Percentiles rank a stretch among this genome's conserved stretches.
These are phyloP conservation scores for Pseudomyrmex cubaensis DNA, from an alignment of 1,140 invertebrate species.

Conservation along the genomic window DNA sequence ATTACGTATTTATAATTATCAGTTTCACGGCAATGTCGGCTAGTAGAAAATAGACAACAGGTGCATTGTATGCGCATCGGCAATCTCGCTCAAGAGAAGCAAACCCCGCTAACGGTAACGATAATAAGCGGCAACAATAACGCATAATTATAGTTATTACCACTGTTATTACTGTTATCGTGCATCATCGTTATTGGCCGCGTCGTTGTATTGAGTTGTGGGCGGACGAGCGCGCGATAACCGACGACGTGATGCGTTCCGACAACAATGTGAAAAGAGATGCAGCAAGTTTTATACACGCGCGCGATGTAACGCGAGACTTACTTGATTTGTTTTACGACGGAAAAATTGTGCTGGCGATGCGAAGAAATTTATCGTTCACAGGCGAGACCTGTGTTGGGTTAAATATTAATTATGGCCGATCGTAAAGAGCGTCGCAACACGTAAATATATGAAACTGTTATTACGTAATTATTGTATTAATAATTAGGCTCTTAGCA, in stretches of 20 bases:
- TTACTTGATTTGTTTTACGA: constrained; percentile 30
- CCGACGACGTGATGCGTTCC: background rate
- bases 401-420: background rate
- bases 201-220: constrained; percentile 45
- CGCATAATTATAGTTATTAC: constrained; percentile 55
- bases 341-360: background rate
- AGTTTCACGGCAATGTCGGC: background rate
- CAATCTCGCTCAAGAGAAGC: constrained; percentile 21
- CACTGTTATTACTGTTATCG: constrained; percentile 57
- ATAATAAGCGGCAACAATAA: constrained; percentile 59
- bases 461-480: too few species aligned
- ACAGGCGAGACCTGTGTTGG: background rate
- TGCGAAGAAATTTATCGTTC: background rate
- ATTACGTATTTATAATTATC: constrained; percentile 10
- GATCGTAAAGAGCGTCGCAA: too few species aligned
- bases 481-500: too few species aligned
- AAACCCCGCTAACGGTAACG: constrained; percentile 49
- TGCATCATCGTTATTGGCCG: constrained; percentile 45
- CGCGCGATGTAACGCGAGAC: constrained; percentile 15
- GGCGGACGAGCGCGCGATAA: constrained; percentile 43
- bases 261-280: constrained; percentile 36
- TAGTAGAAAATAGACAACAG: constrained; percentile 30
- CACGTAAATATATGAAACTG: background rate
- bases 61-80: constrained; percentile 1
- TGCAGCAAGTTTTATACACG: constrained; percentile 12